Conservation (phyloP, 1,140 invertebrate genomes). For the Pseudomyrmex flavicornis region DNA sequence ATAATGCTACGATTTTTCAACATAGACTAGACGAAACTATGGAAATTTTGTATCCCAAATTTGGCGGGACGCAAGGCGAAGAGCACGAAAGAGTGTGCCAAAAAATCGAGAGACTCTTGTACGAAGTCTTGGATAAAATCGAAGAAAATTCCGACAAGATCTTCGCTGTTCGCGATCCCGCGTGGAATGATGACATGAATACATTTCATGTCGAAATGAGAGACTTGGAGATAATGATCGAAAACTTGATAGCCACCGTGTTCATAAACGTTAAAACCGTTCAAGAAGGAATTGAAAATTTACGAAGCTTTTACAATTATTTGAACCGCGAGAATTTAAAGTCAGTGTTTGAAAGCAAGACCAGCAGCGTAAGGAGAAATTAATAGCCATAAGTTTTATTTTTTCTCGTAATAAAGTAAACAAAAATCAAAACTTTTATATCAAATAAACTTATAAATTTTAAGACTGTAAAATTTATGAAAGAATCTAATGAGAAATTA, state of each 20-base stretch:
- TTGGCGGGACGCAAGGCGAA: conserved; percentile 88
- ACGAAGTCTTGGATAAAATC: conserved; percentile 88
- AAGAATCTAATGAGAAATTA: too few species aligned
- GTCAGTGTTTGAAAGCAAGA: conserved; percentile 87
- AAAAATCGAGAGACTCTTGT: conserved; percentile 91
- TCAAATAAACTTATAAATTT: too few species aligned
- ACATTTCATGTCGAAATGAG: conserved; percentile 88
- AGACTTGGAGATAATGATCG: conserved; percentile 89
- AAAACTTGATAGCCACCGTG: conserved; percentile 89
- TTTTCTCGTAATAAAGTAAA: too few species aligned
- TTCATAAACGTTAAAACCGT: conserved; percentile 90
- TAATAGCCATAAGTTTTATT: not conserved
- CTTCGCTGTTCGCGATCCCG: conserved; percentile 89
- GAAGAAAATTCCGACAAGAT: conserved; percentile 87
- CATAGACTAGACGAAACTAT: conserved; percentile 88
- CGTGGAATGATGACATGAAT: conserved; percentile 92
- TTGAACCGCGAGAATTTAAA: conserved; percentile 88
- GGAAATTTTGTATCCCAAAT: conserved; percentile 86
- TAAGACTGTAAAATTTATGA: too few species aligned
- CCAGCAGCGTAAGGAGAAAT: conserved; percentile 32
- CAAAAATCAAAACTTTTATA: too few species aligned
- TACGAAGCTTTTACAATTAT: conserved; percentile 89
- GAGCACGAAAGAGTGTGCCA: conserved; percentile 90
- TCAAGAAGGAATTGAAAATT: conserved; percentile 88
- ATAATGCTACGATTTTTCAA: not conserved